phyloP scores from a whole-genome alignment of 2,888 invertebrate species.

The Parthenolecanium corni region DNA sequence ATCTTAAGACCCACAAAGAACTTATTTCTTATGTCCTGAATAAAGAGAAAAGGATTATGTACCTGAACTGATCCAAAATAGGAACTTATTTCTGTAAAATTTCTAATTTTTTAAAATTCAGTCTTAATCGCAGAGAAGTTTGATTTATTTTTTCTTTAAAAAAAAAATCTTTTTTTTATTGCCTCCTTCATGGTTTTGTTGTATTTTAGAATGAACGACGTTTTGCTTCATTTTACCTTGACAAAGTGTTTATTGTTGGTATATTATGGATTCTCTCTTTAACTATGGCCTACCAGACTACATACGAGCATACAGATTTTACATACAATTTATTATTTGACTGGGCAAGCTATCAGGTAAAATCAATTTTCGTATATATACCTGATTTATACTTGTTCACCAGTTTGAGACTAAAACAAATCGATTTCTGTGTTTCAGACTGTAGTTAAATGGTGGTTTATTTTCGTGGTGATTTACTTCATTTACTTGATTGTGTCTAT shows the following conservation, averaged over 20 bases:
- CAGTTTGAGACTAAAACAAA: no score
- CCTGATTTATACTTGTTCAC: no score
- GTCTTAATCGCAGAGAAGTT: no score
- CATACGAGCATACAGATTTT: conserved; percentile 29
- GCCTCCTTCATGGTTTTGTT: no score
- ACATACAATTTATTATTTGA: conserved; percentile 30
- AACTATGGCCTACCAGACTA: conserved; percentile 48
- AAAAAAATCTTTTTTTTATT: no score
- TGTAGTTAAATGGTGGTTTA: conserved; percentile 82
- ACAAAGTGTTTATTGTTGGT: conserved; percentile 76
- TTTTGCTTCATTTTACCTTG: conserved; percentile 75
- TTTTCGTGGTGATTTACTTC: conserved; percentile 70
- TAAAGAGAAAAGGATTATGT: no score
- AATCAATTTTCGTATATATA: neutral
- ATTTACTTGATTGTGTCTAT: conserved; percentile 73
- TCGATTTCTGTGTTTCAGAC: conserved; percentile 60
- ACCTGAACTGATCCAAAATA: no score
- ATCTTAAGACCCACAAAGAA: no score
- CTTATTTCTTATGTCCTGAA: no score
- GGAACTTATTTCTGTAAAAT: no score
- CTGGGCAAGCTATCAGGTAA: conserved; percentile 24
- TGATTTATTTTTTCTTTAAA: no score
- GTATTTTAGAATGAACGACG: conserved; percentile 67
- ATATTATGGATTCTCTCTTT: conserved; percentile 78
- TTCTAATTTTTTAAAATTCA: no score